Conservation (phyloP, 1,140 invertebrate species). For the Hycleus phaleratus region DNA sequence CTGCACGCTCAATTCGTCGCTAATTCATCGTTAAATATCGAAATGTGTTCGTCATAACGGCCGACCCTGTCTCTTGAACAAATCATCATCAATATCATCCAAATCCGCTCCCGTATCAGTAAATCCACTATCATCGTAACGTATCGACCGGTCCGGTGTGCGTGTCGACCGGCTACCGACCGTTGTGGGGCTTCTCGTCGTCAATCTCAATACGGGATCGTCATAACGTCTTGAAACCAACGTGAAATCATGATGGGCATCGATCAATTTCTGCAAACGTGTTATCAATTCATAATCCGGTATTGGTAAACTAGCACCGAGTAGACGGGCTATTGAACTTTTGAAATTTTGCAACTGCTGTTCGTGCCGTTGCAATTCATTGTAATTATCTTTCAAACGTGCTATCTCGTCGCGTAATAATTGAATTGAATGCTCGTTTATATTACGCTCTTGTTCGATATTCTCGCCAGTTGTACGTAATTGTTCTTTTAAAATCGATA, state of each 20-base stretch:
- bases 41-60: constrained; percentile 32
- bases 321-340: constrained; percentile 55
- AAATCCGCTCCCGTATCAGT: constrained; percentile 46
- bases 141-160: constrained; percentile 47
- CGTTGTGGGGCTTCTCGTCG: constrained; percentile 44
- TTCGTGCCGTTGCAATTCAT: constrained; percentile 63
- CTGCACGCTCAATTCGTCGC: too few relatives aligned
- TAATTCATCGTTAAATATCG: constrained; percentile 3
- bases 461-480: constrained; percentile 54
- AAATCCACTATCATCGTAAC: constrained; percentile 54
- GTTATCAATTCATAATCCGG: constrained; percentile 71
- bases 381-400: constrained; percentile 59
- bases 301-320: constrained; percentile 59
- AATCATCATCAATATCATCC: constrained; percentile 48
- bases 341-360: constrained; percentile 66
- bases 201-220: constrained; percentile 50
- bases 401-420: constrained; percentile 63
- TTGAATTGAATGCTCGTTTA: constrained; percentile 59
- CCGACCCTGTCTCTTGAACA: constrained; percentile 44
- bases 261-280: constrained; percentile 63
- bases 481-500: constrained; percentile 63
- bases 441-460: constrained; percentile 59
- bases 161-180: constrained; percentile 46
- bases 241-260: constrained; percentile 70
- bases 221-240: constrained; percentile 63